phyloP scores from a whole-genome alignment of 2,113 vertebrate species.

The Cyprinodon variegatus region DNA sequence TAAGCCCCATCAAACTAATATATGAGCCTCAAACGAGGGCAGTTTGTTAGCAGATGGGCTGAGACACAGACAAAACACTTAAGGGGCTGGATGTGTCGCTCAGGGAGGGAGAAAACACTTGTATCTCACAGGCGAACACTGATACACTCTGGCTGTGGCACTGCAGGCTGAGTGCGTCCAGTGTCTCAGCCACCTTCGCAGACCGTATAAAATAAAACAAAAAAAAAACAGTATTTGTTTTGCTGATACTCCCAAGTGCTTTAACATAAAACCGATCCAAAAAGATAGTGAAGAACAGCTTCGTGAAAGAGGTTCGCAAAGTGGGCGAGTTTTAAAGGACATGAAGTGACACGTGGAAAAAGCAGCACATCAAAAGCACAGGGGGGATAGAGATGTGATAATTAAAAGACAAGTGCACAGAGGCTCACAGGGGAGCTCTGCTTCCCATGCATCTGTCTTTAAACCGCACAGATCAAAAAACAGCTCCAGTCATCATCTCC shows the following conservation, averaged over 20 bases:
- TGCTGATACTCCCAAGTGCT: slow-evolving; percentile 5
- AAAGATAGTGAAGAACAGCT: neutral
- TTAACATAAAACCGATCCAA: neutral
- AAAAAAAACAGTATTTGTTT: slow-evolving; percentile 24
- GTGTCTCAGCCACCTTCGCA: slow-evolving; percentile 35
- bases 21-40: slow-evolving; percentile 22
- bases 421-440: slow-evolving; percentile 59
- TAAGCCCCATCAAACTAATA: slow-evolving; percentile 34
- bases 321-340: slow-evolving; percentile 29
- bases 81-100: slow-evolving; percentile 27
- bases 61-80: slow-evolving; percentile 48
- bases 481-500: neutral
- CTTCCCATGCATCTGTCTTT: slow-evolving; percentile 55
- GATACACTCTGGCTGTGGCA: slow-evolving; percentile 29
- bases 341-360: slow-evolving; percentile 52
- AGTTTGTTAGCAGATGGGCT: slow-evolving; percentile 49
- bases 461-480: slow-evolving; percentile 27
- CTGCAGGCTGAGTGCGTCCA: slow-evolving; percentile 17
- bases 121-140: slow-evolving; percentile 41
- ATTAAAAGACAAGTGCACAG: slow-evolving; percentile 66
- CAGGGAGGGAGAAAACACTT: slow-evolving; percentile 49
- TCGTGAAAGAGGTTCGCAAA: slow-evolving; percentile 19
- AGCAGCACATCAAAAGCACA: slow-evolving; percentile 49
- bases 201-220: neutral
- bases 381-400: slow-evolving; percentile 56